A percentile compares a stretch with the other conserved stretches of the same genome.
These are phyloP conservation scores for Ips nitidus DNA, from an alignment of 1,140 invertebrate genomes.

Conservation along the genomic window DNA sequence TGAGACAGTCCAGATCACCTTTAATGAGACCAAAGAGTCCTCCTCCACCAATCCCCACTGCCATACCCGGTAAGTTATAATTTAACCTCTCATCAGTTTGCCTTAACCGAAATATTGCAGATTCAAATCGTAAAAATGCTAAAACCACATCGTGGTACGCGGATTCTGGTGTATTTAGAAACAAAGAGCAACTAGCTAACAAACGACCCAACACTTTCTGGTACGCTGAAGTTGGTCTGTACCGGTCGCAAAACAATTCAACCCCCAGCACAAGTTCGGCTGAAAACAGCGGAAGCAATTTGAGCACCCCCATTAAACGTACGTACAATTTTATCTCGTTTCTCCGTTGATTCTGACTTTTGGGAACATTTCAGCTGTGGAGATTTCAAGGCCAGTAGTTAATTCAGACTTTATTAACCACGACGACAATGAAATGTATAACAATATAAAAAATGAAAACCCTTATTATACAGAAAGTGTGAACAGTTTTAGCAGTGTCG, in stretches of 20 bases:
- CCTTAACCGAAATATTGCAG: conserved; percentile 18
- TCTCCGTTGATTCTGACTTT: not conserved
- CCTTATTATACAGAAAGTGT: conserved; percentile 45
- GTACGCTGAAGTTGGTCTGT: conserved; percentile 66
- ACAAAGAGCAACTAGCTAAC: conserved; percentile 12
- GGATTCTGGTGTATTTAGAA: conserved; percentile 54
- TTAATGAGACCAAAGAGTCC: conserved; percentile 47
- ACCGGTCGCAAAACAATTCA: conserved; percentile 58
- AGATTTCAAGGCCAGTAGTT: conserved; percentile 29
- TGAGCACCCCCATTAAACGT: conserved; percentile 30
- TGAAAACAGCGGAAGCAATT: conserved; percentile 47
- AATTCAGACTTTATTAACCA: conserved; percentile 37
- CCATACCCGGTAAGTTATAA: conserved; percentile 13
- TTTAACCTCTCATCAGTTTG: not conserved
- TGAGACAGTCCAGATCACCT: conserved; percentile 33
- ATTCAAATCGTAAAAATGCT: conserved; percentile 15
- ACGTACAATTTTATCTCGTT: not conserved
- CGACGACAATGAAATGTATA: conserved; percentile 37
- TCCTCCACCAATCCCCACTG: conserved; percentile 45
- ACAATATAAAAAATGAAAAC: conserved; percentile 44
- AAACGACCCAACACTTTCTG: conserved; percentile 53
- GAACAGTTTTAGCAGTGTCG: conserved; percentile 45
- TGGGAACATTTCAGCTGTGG: conserved; percentile 17
- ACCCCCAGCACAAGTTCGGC: conserved; percentile 43
- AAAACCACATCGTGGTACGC: conserved; percentile 56